These are phyloP conservation scores for Phoebastria nigripes DNA, from an alignment of 2,797 vertebrate genomes.

Conservation along the genomic window DNA sequence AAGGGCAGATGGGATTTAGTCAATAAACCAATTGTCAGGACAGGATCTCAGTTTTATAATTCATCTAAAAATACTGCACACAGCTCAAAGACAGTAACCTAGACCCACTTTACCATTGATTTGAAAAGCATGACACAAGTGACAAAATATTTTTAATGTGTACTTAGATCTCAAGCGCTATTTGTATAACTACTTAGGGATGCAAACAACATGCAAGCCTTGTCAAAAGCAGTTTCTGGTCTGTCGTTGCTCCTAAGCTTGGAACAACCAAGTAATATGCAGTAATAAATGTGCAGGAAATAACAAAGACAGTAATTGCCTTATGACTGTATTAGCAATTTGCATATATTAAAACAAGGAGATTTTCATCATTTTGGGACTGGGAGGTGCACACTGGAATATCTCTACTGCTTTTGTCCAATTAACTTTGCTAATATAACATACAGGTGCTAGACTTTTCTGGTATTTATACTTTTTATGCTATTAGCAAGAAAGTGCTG, in stretches of 20 bases:
- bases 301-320: not conserved
- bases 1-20: not conserved
- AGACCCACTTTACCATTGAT: not conserved
- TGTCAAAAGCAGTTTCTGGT: not conserved
- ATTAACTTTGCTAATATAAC: not conserved
- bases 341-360: not conserved
- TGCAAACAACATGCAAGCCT: not conserved
- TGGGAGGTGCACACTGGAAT: not conserved
- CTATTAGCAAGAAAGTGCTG: not conserved
- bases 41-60: not conserved
- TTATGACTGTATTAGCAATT: not conserved
- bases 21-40: not conserved
- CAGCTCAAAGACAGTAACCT: not conserved
- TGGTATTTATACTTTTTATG: not conserved
- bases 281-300: not conserved
- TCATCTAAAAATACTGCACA: not conserved
- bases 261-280: not conserved
- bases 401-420: not conserved
- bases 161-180: not conserved
- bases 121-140: not conserved
- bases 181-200: not conserved
- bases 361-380: not conserved
- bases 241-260: not conserved
- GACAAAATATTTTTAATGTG: not conserved
- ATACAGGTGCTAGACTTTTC: not conserved